Evolutionary conservation across 1,140 invertebrate species (phyloP).

Genomic region (Leptinotarsa undecemlineata): DNA sequence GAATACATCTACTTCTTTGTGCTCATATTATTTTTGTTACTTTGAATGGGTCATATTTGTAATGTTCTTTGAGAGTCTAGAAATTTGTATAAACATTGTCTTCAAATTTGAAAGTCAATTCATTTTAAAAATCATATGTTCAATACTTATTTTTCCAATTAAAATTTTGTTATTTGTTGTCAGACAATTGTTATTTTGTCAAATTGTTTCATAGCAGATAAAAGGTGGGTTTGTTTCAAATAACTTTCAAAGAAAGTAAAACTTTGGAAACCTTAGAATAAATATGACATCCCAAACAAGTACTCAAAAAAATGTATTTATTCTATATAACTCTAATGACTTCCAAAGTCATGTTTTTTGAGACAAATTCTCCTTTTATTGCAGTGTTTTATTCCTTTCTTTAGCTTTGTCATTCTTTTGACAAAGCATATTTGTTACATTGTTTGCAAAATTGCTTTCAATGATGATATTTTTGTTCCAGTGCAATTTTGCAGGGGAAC

Average conservation of each 20-base stretch:
- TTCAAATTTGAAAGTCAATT: neutral
- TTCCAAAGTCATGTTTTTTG: neutral
- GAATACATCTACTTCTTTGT: neutral
- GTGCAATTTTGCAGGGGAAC: neutral
- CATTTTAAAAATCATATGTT: neutral
- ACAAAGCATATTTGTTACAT: constrained; percentile 7
- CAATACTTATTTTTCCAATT: neutral
- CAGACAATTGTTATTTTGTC: neutral
- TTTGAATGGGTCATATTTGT: neutral
- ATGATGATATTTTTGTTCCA: neutral
- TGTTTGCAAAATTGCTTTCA: neutral
- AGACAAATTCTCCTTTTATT: constrained; percentile 1
- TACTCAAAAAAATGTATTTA: neutral
- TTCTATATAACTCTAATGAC: neutral
- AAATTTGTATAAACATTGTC: neutral
- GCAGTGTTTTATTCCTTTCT: constrained; percentile 2
- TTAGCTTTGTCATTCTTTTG: constrained; percentile 23
- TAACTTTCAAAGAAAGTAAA: neutral
- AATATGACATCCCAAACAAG: neutral
- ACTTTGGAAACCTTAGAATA: neutral
- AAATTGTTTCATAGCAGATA: constrained; percentile 1
- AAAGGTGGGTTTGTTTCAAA: constrained; percentile 13
- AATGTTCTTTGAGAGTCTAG: neutral
- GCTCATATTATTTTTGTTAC: neutral
- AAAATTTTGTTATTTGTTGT: neutral